phyloP scores from a whole-genome alignment of 2,888 invertebrate species.

The Ptilodon capucinus region DNA sequence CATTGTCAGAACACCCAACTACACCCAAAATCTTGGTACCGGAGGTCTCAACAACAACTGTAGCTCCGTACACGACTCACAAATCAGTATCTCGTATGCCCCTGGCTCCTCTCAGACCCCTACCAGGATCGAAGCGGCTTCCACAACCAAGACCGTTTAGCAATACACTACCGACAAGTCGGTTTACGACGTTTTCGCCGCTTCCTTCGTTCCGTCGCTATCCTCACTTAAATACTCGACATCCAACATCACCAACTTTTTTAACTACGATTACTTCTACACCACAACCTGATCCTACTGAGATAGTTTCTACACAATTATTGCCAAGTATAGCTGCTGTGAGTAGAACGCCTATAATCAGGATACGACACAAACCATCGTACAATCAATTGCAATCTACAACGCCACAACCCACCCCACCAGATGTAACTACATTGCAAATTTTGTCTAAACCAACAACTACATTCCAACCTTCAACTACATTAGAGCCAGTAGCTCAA shows the following conservation, averaged over 20 bases:
- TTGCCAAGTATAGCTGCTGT: background rate
- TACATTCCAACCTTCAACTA: background rate
- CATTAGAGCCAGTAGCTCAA: background rate
- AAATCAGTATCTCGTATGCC: background rate
- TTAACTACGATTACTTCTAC: background rate
- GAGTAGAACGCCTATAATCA: background rate
- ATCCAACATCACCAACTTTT: background rate
- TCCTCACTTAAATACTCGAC: background rate
- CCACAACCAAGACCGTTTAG: conserved; percentile 1
- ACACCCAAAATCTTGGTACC: conserved; percentile 7
- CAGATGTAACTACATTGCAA: background rate
- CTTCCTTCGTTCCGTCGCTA: background rate
- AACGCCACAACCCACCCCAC: background rate
- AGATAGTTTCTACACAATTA: background rate
- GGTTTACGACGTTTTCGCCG: background rate
- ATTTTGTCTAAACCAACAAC: background rate
- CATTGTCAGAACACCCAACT: conserved; percentile 8
- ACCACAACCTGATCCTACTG: background rate
- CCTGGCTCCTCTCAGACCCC: background rate
- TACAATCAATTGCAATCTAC: background rate
- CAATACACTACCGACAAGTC: background rate
- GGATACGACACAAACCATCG: background rate
- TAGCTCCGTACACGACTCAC: background rate
- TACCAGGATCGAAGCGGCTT: background rate
- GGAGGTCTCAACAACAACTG: background rate